phyloP scores from a whole-genome alignment of 2,113 vertebrate genomes.

The Ceyx margarethae region DNA sequence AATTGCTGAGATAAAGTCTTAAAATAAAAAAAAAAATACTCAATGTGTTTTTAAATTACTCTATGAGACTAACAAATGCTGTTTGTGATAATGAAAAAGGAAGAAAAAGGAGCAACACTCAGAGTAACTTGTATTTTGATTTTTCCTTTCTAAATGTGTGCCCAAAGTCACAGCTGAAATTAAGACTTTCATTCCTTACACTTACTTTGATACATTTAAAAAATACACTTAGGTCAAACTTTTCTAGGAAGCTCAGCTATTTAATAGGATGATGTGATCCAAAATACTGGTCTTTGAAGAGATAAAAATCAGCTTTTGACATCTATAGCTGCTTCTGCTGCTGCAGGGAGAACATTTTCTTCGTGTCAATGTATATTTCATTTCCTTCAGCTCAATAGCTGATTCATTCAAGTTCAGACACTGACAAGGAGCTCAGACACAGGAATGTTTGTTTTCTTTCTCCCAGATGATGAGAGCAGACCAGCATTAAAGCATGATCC shows the following conservation, averaged over 20 bases:
- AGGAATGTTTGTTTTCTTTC: conserved; percentile 43
- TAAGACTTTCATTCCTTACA: not conserved
- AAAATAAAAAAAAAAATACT: not conserved
- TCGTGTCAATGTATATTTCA: conserved; percentile 41
- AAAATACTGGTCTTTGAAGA: not conserved
- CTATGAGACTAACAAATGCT: not conserved
- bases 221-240: not conserved
- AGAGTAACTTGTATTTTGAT: not conserved
- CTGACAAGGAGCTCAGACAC: not conserved
- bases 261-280: not conserved
- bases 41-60: not conserved
- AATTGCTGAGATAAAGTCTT: not conserved
- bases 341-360: conserved; percentile 34
- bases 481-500: not conserved
- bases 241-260: not conserved
- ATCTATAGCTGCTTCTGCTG: not conserved
- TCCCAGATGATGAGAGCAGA: not conserved
- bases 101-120: not conserved
- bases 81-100: not conserved
- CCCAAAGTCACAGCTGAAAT: not conserved
- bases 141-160: not conserved
- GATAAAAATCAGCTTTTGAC: conserved; percentile 11
- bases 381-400: conserved; percentile 25
- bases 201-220: not conserved
- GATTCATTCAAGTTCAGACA: conserved; percentile 44